phyloP scores from a whole-genome alignment of 2,888 invertebrate species.

The Acronicta leporina region DNA sequence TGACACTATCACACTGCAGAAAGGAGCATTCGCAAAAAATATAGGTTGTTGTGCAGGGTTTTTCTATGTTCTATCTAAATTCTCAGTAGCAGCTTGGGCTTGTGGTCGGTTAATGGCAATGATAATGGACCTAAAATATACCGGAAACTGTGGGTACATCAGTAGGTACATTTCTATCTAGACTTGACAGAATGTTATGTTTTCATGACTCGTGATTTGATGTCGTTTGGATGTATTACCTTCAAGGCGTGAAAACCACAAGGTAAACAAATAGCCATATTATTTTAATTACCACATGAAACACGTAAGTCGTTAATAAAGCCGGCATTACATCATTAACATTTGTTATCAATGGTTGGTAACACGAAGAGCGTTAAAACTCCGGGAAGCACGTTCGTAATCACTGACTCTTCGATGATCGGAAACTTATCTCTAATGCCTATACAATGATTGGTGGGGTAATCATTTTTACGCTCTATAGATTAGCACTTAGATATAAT shows the following conservation, averaged over 20 bases:
- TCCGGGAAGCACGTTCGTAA: constrained; percentile 47
- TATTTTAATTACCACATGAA: constrained; percentile 27
- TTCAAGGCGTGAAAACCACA: constrained; percentile 10
- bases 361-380: constrained; percentile 45
- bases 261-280: neutral
- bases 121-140: no score
- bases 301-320: constrained; percentile 30
- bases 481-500: constrained; percentile 36
- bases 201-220: no score
- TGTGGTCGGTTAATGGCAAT: no score
- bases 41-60: no score
- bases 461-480: constrained; percentile 17
- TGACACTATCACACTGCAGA: neutral
- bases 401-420: constrained; percentile 35
- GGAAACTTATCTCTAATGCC: constrained; percentile 37
- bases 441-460: constrained; percentile 25
- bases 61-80: no score
- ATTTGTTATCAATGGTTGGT: constrained; percentile 41
- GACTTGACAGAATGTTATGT: no score
- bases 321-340: constrained; percentile 32
- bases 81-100: no score
- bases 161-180: no score
- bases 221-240: neutral
- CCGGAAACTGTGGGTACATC: no score
- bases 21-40: constrained; percentile 4